Conservation (phyloP, 2,797 vertebrate genomes). For the Oreortyx pictus region DNA sequence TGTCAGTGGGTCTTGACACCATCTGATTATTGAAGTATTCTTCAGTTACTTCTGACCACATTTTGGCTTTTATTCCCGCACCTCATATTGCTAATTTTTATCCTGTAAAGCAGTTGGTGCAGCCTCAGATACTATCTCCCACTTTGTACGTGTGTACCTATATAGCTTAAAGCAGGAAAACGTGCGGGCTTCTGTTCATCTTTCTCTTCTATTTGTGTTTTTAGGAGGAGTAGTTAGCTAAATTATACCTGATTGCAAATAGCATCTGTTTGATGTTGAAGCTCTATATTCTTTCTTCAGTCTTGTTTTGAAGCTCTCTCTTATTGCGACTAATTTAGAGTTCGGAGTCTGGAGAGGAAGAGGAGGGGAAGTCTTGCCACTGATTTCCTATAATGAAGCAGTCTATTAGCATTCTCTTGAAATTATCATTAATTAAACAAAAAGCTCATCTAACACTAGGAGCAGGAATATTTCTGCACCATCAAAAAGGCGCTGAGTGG, state of each 20-base stretch:
- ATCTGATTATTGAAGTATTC: not conserved
- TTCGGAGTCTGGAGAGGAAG: conserved; percentile 47
- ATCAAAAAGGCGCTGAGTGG: not conserved
- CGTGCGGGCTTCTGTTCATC: not conserved
- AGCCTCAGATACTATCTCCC: not conserved
- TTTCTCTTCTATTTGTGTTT: conserved; percentile 53
- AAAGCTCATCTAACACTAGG: not conserved
- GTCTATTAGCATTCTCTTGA: conserved; percentile 40
- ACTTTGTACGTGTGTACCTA: not conserved
- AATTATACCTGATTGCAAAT: conserved; percentile 60
- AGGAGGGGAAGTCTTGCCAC: not conserved
- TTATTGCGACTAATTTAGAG: conserved; percentile 37
- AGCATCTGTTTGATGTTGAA: conserved; percentile 28
- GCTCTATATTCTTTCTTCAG: conserved; percentile 3
- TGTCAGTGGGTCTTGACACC: not conserved
- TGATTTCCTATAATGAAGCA: conserved; percentile 43
- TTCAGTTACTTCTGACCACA: not conserved
- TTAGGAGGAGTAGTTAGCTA: conserved; percentile 10
- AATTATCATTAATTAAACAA: conserved; percentile 55
- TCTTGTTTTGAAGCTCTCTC: conserved; percentile 28
- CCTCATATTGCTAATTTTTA: not conserved
- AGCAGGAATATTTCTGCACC: conserved; percentile 27
- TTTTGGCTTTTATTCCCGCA: not conserved
- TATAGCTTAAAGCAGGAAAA: not conserved
- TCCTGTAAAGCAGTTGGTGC: not conserved